A percentile compares a stretch with the other conserved stretches of the same genome.
Evolutionary conservation across 1,140 invertebrate species (phyloP).

Genomic region (Drosophila rhopaloa): DNA sequence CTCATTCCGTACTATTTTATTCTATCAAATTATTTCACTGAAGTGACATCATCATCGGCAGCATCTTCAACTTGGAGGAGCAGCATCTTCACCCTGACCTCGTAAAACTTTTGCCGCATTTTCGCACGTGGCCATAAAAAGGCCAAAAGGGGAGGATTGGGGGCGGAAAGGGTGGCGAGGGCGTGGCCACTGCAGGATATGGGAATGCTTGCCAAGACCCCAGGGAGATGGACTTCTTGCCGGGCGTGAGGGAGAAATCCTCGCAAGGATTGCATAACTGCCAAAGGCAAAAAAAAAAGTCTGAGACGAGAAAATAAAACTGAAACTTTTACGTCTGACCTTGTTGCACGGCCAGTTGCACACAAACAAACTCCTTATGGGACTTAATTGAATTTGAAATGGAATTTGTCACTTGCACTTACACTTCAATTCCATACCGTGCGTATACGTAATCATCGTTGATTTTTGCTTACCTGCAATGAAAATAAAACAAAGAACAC

Average conservation of each 20-base stretch:
- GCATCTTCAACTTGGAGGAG: conserved; percentile 23
- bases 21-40: conserved; percentile 56
- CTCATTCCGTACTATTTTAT: conserved; percentile 26
- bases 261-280: conserved; percentile 56
- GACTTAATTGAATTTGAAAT: conserved; percentile 59
- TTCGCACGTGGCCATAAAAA: conserved; percentile 65
- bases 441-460: conserved; percentile 37
- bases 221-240: conserved; percentile 28
- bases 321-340: conserved; percentile 61
- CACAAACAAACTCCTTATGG: conserved; percentile 43
- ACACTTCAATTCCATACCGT: conserved; percentile 35
- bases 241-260: conserved; percentile 25
- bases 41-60: conserved; percentile 62
- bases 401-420: conserved; percentile 55
- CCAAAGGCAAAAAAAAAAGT: conserved; percentile 10
- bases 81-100: conserved; percentile 68
- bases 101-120: conserved; percentile 68
- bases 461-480: conserved; percentile 60
- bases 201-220: conserved; percentile 40
- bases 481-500: conserved; percentile 1
- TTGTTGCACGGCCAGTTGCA: conserved; percentile 55
- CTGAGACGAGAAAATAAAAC: conserved; percentile 35
- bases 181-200: conserved; percentile 46
- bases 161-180: conserved; percentile 12
- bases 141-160: conserved; percentile 4